phyloP scores from a whole-genome alignment of 2,113 vertebrate genomes.

The Rhineura floridana region DNA sequence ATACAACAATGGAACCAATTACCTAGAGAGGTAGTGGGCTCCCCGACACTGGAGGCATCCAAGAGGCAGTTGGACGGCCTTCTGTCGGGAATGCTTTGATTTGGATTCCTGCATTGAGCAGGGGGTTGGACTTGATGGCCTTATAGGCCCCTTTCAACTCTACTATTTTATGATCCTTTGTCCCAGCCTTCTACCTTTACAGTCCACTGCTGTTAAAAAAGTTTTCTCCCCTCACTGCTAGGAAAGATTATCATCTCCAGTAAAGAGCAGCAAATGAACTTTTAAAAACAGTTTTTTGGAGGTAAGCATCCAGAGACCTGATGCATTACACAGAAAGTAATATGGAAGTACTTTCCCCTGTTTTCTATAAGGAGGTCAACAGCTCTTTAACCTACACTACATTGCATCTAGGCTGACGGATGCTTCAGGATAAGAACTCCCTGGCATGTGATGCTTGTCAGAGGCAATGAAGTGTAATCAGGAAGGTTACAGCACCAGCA shows the following conservation, averaged over 20 bases:
- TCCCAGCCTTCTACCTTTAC: fast-evolving
- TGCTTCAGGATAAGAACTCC: background rate
- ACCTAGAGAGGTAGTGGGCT: too few relatives aligned
- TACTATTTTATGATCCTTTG: too few relatives aligned
- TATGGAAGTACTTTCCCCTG: background rate
- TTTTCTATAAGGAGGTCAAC: background rate
- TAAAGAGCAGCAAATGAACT: background rate
- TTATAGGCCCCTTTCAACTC: too few relatives aligned
- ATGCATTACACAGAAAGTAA: conserved; percentile 7
- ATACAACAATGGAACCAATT: too few relatives aligned
- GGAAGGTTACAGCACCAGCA: background rate
- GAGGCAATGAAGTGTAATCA: conserved; percentile 7
- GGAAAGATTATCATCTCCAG: background rate
- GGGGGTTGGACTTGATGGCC: too few relatives aligned
- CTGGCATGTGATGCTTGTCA: background rate
- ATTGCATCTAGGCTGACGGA: conserved; percentile 1
- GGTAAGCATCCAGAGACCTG: background rate
- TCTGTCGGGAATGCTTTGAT: too few relatives aligned
- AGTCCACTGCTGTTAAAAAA: background rate
- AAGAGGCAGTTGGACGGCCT: too few relatives aligned
- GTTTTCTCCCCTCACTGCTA: background rate
- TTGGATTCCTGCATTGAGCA: too few relatives aligned
- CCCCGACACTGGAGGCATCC: too few relatives aligned
- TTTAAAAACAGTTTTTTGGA: background rate
- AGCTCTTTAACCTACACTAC: conserved; percentile 11